Evolutionary conservation across 2,797 vertebrate genomes (phyloP), one percentile per base, ranked within the genome.

Genomic region (Coregonus ussuriensis): DNA sequence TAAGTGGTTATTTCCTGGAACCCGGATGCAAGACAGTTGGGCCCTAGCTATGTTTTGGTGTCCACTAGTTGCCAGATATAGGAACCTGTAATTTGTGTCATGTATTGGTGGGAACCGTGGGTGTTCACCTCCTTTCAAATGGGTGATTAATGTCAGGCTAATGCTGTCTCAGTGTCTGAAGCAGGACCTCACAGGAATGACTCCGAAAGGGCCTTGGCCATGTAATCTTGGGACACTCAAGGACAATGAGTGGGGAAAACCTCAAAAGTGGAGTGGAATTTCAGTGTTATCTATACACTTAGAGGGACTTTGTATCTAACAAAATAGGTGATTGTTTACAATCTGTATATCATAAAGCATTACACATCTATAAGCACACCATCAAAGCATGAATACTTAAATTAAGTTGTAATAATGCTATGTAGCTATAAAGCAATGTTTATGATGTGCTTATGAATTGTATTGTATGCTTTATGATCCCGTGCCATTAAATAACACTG

Each of bases 71-170:
- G 76, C 69, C 88, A 86, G 90, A 89, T 89, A 86, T 86, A 79
- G 51, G 2, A 83, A 77, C 78, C 79, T 92, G 84, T 89, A 89
- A 91, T 91, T 88, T 91, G 88, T 77, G 88, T 77, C 75, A 76
- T 83, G 89, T 90, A 89, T 84, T 77, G 79, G 88, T 86, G 85
- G 81, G 81, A 87, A 87, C 79, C 51, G 79, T 81, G 83, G 87
- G 87, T 83, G 80, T 75, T 85, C 79, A 75, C 71, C 82, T 82
- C 84, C 80, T 73, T 85, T 82, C 77, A 80, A 85, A 78, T n/a
- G 15, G 56, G 56, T 82, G 83, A 88, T 89, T 88, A 86, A 82
- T 82, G 33, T 63, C 76, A 74, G 70, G 18, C 74, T 86, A 79
- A 68, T 74, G 79, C 69, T 73, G 77, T 78, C 75, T 80, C 37